A percentile compares a stretch with the other conserved stretches of the same genome.
Conservation (phyloP, 2,113 vertebrate species). For the Hippocampus guttulatus region DNA sequence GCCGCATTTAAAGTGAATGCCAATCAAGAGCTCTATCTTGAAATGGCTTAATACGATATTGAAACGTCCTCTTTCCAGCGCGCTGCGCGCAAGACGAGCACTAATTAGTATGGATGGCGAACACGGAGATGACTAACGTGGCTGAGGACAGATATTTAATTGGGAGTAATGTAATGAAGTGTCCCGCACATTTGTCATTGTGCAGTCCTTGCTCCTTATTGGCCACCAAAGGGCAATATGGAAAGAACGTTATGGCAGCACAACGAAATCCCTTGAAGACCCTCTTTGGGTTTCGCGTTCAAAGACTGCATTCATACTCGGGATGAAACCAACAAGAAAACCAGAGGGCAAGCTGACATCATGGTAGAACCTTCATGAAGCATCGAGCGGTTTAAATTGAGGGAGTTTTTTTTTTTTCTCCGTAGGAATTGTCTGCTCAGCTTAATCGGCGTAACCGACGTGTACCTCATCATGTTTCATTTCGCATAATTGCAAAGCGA, state of each 20-base stretch:
- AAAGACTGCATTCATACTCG: neutral
- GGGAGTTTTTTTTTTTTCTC: no score
- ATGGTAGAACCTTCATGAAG: no score
- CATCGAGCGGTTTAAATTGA: no score
- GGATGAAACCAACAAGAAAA: no score
- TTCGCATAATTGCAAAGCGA: no score
- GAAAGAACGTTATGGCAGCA: conserved; percentile 9
- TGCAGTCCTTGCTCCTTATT: conserved; percentile 59
- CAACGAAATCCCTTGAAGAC: neutral
- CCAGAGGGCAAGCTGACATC: no score
- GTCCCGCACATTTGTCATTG: conserved; percentile 68
- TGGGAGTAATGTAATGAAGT: conserved; percentile 76
- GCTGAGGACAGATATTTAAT: conserved; percentile 75
- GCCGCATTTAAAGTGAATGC: conserved; percentile 64
- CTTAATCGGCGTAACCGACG: no score
- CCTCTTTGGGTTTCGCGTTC: neutral
- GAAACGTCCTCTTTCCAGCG: conserved; percentile 73
- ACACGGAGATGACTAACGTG: conserved; percentile 75
- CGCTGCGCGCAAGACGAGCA: conserved; percentile 60
- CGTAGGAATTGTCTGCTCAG: no score
- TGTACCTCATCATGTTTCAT: no score
- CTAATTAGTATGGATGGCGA: conserved; percentile 78
- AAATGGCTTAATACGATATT: conserved; percentile 75
- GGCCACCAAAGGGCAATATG: conserved; percentile 28
- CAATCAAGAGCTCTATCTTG: conserved; percentile 71